Conservation (phyloP, 2,113 vertebrate genomes). For the Elephas maximus region DNA sequence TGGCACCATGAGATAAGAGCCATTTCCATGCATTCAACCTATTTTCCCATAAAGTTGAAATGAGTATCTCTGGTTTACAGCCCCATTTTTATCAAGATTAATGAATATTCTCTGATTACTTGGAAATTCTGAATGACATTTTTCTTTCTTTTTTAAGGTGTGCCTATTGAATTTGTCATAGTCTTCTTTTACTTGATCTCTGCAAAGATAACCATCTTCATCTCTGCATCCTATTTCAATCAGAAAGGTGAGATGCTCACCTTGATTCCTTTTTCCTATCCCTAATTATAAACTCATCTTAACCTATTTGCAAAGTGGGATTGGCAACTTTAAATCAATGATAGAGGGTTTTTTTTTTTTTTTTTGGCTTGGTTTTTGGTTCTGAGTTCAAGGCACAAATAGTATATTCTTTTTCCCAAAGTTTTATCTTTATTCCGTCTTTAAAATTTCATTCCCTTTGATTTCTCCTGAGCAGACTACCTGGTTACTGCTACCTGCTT, state of each 20-base stretch:
- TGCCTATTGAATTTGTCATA: background rate
- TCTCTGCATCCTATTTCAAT: background rate
- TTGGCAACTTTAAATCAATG: too few relatives aligned
- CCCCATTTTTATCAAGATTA: background rate
- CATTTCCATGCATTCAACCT: background rate
- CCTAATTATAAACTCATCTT: background rate
- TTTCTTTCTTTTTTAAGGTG: background rate
- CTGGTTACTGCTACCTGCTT: background rate
- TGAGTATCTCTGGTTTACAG: background rate
- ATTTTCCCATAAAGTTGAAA: constrained; percentile 19
- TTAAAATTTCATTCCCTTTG: background rate
- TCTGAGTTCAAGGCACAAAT: background rate
- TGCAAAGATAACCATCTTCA: background rate
- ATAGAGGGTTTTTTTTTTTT: too few relatives aligned
- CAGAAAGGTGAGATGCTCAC: background rate
- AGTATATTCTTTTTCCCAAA: background rate
- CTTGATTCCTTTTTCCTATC: background rate
- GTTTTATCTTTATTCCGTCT: background rate
- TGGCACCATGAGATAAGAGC: background rate
- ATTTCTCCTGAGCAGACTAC: background rate
- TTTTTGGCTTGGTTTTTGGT: background rate
- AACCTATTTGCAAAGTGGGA: background rate
- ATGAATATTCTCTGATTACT: background rate
- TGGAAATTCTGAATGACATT: background rate
- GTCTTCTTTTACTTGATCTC: background rate